Evolutionary conservation across 2,113 vertebrate species (phyloP).

Genomic region (Mobula birostris): DNA sequence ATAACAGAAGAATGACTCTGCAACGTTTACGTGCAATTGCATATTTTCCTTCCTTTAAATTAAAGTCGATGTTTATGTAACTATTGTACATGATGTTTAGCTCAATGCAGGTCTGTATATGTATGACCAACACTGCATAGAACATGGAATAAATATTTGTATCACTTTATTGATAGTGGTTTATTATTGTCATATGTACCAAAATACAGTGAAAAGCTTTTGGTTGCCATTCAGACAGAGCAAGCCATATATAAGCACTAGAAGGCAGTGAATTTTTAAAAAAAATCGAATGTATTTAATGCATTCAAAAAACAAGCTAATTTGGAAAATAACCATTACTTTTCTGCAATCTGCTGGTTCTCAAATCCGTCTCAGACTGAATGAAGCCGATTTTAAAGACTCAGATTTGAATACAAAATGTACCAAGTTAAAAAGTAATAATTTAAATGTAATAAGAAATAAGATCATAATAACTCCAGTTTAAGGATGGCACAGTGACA

Average conservation of each 20-base stretch:
- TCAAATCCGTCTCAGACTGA: neutral
- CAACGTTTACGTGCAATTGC: neutral
- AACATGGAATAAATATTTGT: no score
- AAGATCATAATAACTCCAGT: neutral
- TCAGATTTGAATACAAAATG: constrained; percentile 5
- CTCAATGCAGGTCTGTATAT: neutral
- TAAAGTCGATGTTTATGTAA: neutral
- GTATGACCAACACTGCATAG: neutral
- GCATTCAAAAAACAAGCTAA: neutral
- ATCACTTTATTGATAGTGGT: no score
- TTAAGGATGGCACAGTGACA: neutral
- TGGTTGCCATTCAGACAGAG: no score
- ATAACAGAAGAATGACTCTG: neutral
- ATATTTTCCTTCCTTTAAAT: neutral
- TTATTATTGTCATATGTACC: no score
- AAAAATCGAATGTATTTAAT: no score
- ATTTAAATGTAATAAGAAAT: neutral
- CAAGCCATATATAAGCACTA: no score
- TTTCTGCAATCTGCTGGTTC: neutral
- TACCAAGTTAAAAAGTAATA: neutral
- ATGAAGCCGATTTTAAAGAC: neutral
- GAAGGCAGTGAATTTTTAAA: no score
- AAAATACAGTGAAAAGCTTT: no score
- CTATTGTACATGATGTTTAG: neutral
- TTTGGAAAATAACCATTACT: neutral